A percentile compares a stretch with the other conserved stretches of the same genome.
These are phyloP conservation scores for Sternarchorhynchus goeldii DNA, from an alignment of 2,797 vertebrate species.

Conservation along the genomic window DNA sequence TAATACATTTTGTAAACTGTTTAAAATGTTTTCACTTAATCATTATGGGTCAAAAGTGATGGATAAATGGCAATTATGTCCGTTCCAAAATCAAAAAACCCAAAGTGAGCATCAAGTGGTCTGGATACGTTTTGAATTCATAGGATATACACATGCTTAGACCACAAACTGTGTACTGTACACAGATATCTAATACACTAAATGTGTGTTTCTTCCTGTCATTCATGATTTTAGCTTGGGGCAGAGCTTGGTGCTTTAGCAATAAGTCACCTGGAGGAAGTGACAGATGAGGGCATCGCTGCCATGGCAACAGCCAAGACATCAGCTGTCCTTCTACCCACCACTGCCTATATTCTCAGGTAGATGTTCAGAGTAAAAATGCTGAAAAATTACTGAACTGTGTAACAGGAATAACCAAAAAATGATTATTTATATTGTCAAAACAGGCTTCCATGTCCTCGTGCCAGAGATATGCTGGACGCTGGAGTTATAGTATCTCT, in stretches of 20 bases:
- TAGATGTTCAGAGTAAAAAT: constrained; percentile 56
- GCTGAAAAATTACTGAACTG: neutral
- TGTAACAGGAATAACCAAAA: neutral
- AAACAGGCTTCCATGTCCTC: constrained; percentile 87
- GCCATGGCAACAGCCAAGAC: constrained; percentile 83
- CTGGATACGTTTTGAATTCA: neutral
- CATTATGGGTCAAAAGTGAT: no score
- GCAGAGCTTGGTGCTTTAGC: constrained; percentile 81
- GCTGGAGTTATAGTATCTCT: constrained; percentile 92
- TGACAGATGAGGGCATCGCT: constrained; percentile 85
- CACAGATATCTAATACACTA: neutral
- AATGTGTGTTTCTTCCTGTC: neutral
- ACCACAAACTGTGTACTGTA: neutral
- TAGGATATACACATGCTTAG: neutral
- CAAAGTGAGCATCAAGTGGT: no score
- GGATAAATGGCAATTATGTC: no score
- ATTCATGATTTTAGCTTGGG: constrained; percentile 65
- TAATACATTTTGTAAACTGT: no score
- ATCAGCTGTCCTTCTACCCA: constrained; percentile 88
- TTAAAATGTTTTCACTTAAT: no score
- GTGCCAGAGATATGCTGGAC: constrained; percentile 91
- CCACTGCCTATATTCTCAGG: constrained; percentile 96
- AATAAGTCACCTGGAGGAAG: constrained; percentile 95
- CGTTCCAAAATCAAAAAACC: no score
- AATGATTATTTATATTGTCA: neutral